Evolutionary conservation across 2,113 vertebrate species (phyloP).

Genomic region (Peromyscus polionotus): DNA sequence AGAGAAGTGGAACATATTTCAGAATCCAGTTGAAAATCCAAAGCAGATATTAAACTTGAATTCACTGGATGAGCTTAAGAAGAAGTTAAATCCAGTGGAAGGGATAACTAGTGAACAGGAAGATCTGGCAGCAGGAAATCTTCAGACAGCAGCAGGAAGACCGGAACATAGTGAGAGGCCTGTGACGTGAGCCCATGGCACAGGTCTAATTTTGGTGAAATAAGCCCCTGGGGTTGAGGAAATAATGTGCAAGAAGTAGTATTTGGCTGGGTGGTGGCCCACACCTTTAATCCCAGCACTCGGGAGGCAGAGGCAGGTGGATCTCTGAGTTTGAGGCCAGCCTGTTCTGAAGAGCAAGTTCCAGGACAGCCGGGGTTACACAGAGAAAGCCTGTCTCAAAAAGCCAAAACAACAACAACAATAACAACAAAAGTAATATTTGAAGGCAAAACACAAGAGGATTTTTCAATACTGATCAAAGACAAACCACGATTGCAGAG

Average conservation of each 20-base stretch:
- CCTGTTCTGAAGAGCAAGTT: not conserved
- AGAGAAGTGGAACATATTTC: not conserved
- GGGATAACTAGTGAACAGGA: not conserved
- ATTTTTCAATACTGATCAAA: slow-evolving; percentile 12
- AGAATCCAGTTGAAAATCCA: not conserved
- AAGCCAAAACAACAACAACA: too few species aligned
- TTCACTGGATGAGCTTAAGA: not conserved
- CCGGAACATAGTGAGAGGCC: not conserved
- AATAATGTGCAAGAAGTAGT: not conserved
- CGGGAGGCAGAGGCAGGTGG: not conserved
- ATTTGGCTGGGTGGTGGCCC: not conserved
- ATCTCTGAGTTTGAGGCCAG: not conserved
- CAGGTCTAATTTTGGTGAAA: not conserved
- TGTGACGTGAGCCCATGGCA: not conserved
- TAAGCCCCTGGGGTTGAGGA: not conserved
- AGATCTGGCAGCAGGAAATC: not conserved
- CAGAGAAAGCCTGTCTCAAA: not conserved
- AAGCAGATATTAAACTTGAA: not conserved
- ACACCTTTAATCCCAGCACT: not conserved
- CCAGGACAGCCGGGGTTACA: not conserved
- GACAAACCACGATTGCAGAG: not conserved
- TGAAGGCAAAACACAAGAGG: not conserved
- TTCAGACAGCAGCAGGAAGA: not conserved
- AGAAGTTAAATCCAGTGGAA: not conserved
- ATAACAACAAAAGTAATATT: not conserved